A percentile compares a stretch with the other conserved stretches of the same genome.
Conservation (phyloP, 1,140 invertebrate species). For the Hylaeus volcanicus region DNA sequence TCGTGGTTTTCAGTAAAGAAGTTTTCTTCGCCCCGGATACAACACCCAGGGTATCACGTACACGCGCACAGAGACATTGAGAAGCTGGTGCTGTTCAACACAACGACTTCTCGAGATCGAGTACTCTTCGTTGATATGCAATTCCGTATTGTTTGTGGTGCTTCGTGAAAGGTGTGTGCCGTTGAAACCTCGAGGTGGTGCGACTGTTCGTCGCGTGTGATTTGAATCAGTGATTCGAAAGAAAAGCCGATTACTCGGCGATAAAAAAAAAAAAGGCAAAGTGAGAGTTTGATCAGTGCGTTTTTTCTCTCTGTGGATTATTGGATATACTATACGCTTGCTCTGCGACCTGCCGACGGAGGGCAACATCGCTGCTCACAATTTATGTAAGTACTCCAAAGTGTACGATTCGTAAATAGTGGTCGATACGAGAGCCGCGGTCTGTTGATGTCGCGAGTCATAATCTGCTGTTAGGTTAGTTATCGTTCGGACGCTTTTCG, state of each 20-base stretch:
- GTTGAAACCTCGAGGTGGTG: constrained; percentile 36
- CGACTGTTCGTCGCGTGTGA: constrained; percentile 39
- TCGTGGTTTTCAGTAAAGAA: constrained; percentile 37
- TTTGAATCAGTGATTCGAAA: constrained; percentile 35
- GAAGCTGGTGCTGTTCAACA: constrained; percentile 15
- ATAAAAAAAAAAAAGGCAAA: constrained; percentile 16
- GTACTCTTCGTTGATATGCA: constrained; percentile 26
- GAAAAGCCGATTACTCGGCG: constrained; percentile 32
- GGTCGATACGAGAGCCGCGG: constrained; percentile 41
- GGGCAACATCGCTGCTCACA: constrained; percentile 25
- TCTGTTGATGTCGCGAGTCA: constrained; percentile 28
- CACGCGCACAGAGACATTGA: constrained; percentile 11
- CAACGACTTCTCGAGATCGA: neutral
- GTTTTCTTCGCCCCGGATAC: constrained; percentile 22
- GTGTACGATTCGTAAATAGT: neutral
- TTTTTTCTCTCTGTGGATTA: constrained; percentile 44
- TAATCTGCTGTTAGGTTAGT: constrained; percentile 28
- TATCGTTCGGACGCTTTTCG: constrained; percentile 35
- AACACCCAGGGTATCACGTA: neutral
- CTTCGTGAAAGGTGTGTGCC: constrained; percentile 18
- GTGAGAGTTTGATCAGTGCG: constrained; percentile 47
- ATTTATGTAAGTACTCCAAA: constrained; percentile 36
- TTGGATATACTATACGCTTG: constrained; percentile 42
- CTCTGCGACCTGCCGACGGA: constrained; percentile 34
- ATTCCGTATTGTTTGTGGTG: constrained; percentile 40